Evolutionary conservation across 2,797 vertebrate species (phyloP).

Genomic region (Alexandromys oeconomus): DNA sequence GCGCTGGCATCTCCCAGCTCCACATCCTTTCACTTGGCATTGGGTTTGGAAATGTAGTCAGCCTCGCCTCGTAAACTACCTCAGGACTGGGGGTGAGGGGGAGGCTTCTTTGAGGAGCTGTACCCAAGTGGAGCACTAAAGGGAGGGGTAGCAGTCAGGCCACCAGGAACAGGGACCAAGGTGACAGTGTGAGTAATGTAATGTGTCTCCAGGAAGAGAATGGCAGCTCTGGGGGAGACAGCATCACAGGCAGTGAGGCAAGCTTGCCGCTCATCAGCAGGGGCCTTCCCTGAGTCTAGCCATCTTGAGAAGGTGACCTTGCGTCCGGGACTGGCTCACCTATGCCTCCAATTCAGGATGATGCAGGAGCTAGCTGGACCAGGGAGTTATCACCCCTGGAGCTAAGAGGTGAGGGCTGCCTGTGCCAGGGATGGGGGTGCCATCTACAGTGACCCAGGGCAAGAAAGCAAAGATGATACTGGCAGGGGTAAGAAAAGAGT

Average conservation of each 20-base stretch:
- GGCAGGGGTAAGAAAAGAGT: not conserved
- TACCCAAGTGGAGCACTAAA: too few relatives aligned
- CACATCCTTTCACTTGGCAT: not conserved
- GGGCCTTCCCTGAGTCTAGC: too few relatives aligned
- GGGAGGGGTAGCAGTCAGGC: not conserved
- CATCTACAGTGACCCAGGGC: not conserved
- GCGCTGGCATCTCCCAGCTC: not conserved
- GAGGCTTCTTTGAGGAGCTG: not conserved
- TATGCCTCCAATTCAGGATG: not conserved
- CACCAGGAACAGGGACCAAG: not conserved
- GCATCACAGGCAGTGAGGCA: too few relatives aligned
- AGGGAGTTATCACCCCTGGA: not conserved
- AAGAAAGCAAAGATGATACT: not conserved
- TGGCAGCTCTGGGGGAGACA: not conserved
- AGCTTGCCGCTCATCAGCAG: too few relatives aligned
- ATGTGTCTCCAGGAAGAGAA: fast-evolving
- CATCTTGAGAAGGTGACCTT: not conserved
- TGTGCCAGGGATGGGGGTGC: not conserved
- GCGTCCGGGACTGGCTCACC: not conserved
- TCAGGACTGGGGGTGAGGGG: not conserved
- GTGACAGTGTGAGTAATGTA: not conserved
- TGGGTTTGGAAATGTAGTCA: not conserved
- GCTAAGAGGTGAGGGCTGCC: not conserved
- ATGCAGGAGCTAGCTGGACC: not conserved
- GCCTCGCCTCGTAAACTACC: not conserved